Percentiles rank a stretch among this genome's conserved stretches.
Conservation (phyloP, 2,113 vertebrate genomes). For the Taurulus bubalis region DNA sequence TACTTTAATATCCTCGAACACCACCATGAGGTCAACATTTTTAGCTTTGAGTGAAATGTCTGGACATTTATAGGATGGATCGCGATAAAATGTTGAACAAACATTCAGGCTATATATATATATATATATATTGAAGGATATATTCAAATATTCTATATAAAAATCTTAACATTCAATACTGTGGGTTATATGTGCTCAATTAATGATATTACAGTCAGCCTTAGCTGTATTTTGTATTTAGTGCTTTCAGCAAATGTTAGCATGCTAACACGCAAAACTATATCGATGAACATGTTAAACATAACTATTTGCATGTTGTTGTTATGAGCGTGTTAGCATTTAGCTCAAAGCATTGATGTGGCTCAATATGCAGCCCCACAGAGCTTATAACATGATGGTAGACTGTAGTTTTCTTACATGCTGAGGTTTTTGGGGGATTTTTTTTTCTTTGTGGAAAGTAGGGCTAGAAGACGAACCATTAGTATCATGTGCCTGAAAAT, state of each 20-base stretch:
- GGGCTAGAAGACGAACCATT: background rate
- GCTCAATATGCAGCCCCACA: background rate
- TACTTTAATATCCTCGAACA: background rate
- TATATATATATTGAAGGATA: no score
- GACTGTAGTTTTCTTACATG: background rate
- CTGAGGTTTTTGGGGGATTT: background rate
- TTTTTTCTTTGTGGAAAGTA: background rate
- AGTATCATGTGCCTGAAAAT: background rate
- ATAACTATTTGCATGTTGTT: background rate
- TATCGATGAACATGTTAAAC: background rate
- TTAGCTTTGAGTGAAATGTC: background rate
- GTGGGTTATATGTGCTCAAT: background rate
- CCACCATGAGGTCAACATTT: background rate
- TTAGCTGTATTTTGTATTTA: background rate
- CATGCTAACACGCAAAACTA: background rate
- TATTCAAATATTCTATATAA: no score
- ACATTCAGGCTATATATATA: no score
- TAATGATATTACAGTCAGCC: background rate
- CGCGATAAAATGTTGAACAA: background rate
- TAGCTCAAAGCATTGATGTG: background rate
- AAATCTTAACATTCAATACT: background rate
- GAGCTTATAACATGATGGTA: no score
- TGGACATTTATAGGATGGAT: background rate
- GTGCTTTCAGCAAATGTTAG: background rate
- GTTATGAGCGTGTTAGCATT: background rate